A percentile compares a stretch with the other conserved stretches of the same genome.
Conservation (phyloP, 1,140 invertebrate species). For the Drosophila carrolli region DNA sequence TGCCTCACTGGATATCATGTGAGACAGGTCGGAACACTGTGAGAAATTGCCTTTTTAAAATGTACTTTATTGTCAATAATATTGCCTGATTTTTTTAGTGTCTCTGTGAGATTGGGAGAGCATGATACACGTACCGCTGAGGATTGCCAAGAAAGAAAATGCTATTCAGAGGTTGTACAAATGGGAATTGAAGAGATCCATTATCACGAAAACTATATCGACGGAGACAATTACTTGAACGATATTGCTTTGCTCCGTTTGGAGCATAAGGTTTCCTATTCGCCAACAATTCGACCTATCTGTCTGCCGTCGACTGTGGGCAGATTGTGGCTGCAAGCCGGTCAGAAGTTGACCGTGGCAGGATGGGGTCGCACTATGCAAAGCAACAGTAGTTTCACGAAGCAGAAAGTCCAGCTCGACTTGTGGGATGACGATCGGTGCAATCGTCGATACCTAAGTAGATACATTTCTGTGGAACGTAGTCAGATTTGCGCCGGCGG, state of each 20-base stretch:
- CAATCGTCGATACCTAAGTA: conserved; percentile 17
- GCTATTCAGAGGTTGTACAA: conserved; percentile 47
- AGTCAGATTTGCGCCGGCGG: conserved; percentile 87
- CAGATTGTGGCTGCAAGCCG: conserved; percentile 24
- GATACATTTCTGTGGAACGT: too few species aligned
- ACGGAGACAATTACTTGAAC: conserved; percentile 58
- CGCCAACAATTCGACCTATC: conserved; percentile 86
- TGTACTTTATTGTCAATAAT: background rate
- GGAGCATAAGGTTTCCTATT: conserved; percentile 78
- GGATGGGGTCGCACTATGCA: conserved; percentile 88
- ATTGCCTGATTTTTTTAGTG: conserved; percentile 26
- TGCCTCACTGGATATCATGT: background rate
- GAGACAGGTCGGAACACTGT: background rate
- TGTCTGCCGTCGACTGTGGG: conserved; percentile 85
- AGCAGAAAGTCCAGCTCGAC: conserved; percentile 51
- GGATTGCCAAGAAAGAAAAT: conserved; percentile 83
- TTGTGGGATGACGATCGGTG: conserved; percentile 20
- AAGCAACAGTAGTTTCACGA: conserved; percentile 62
- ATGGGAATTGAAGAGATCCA: conserved; percentile 76
- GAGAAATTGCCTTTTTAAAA: background rate
- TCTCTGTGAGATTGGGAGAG: conserved; percentile 85
- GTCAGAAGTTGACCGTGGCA: conserved; percentile 86
- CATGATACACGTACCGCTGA: conserved; percentile 84
- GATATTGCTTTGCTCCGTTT: conserved; percentile 86
- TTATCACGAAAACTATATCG: conserved; percentile 82